phyloP scores from a whole-genome alignment of 2,888 invertebrate genomes.

The Agelastica alni region DNA sequence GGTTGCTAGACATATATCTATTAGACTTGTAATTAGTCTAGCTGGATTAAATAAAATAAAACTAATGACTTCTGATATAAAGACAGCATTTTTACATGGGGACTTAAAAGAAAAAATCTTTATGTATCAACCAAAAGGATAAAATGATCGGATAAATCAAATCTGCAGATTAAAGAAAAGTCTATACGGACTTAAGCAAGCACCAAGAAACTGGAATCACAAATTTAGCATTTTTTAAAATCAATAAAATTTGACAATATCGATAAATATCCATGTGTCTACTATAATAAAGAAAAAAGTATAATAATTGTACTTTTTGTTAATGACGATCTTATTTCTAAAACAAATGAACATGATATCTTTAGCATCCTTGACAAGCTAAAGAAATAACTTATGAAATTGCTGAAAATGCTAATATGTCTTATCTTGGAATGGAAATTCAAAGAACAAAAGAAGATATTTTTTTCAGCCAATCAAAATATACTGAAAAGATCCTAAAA shows the following conservation, averaged over 20 bases:
- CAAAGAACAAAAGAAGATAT: conserved; percentile 30
- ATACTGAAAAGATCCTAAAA: conserved; percentile 37
- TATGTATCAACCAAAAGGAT: no score
- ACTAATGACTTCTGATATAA: conserved; percentile 39
- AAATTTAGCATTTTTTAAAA: conserved; percentile 36
- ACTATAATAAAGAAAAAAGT: no score
- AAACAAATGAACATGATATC: no score
- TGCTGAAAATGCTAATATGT: conserved; percentile 17
- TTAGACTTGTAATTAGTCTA: conserved; percentile 34
- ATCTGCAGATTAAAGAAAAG: conserved; percentile 16
- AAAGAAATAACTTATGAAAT: conserved; percentile 22
- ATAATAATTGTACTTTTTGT: no score
- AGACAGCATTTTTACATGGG: no score
- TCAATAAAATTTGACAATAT: conserved; percentile 33
- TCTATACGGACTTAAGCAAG: conserved; percentile 38
- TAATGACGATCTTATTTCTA: no score
- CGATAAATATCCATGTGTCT: conserved; percentile 21
- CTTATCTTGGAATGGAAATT: conserved; percentile 38
- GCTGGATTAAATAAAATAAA: conserved; percentile 35
- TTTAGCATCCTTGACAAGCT: no score
- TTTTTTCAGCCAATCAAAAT: conserved; percentile 40
- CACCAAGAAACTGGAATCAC: conserved; percentile 42
- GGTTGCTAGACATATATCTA: no score
- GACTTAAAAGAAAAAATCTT: no score
- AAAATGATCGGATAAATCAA: conserved; percentile 13